Evolutionary conservation across 2,888 invertebrate species (phyloP).

Genomic region (Coenonympha arcania): DNA sequence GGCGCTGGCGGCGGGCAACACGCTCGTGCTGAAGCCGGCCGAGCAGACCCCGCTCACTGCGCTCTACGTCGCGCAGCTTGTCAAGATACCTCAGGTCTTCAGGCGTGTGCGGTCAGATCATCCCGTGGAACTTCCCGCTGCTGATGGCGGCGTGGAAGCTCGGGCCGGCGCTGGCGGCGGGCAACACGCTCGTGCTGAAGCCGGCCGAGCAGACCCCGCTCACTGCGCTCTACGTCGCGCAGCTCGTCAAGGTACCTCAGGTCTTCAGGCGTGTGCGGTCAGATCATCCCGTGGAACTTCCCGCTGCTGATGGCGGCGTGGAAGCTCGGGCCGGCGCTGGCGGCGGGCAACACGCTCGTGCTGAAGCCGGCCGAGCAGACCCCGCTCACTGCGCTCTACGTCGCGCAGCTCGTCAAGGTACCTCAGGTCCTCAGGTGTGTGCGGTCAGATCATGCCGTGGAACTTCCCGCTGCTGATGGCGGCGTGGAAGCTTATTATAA

Average conservation of each 20-base stretch:
- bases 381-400: no score
- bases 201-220: constrained; percentile 97
- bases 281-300: no score
- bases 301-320: no score
- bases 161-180: constrained; percentile 84
- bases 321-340: no score
- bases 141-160: constrained; percentile 98
- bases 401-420: constrained; percentile 80
- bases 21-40: constrained; percentile 91
- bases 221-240: constrained; percentile 90
- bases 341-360: no score
- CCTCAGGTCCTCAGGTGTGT: no score
- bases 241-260: constrained; percentile 76
- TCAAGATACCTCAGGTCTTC: constrained; percentile 61
- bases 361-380: no score
- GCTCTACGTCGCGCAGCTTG: constrained; percentile 88
- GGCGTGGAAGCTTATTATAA: no score
- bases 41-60: constrained; percentile 96
- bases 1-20: constrained; percentile 84
- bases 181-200: constrained; percentile 89
- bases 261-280: no score
- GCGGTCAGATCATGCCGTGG: no score
- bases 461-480: no score
- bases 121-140: constrained; percentile 95
- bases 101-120: constrained; percentile 91